Evolutionary conservation across 2,888 invertebrate species (phyloP).

Genomic region (Euspilapteryx auroguttella): DNA sequence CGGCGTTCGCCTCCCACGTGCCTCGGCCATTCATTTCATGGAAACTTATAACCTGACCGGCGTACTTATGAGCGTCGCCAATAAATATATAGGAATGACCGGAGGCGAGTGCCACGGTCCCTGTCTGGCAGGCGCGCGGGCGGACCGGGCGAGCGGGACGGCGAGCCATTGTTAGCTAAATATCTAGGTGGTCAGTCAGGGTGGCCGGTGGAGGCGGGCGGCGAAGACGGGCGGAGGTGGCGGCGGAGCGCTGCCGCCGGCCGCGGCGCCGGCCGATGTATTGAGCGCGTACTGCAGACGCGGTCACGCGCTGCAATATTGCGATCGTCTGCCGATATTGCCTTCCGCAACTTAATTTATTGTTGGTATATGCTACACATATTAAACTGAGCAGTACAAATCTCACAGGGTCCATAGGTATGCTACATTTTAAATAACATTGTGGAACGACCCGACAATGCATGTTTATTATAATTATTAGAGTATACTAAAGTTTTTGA

Average conservation of each 20-base stretch:
- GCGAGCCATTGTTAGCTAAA: conserved; percentile 59
- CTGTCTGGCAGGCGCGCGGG: conserved; percentile 20
- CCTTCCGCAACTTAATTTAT: conserved; percentile 59
- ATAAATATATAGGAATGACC: conserved; percentile 62
- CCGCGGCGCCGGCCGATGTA: conserved; percentile 47
- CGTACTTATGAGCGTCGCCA: conserved; percentile 62
- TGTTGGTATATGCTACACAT: no score
- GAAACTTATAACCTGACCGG: conserved; percentile 61
- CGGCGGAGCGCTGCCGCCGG: conserved; percentile 49
- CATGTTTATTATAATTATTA: no score
- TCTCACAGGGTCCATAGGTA: no score
- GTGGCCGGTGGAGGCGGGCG: conserved; percentile 25
- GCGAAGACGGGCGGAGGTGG: conserved; percentile 22
- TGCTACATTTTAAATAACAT: no score
- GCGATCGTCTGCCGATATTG: conserved; percentile 57
- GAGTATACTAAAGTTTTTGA: no score
- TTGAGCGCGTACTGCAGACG: conserved; percentile 62
- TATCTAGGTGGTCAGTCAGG: conserved; percentile 58
- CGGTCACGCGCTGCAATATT: conserved; percentile 62
- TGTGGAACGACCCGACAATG: no score
- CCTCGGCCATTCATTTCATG: conserved; percentile 56
- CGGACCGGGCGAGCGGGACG: conserved; percentile 27
- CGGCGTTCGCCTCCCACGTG: conserved; percentile 51
- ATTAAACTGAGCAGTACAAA: no score
- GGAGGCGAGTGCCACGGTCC: conserved; percentile 36